Base-by-base conservation (phyloP, 1,140 invertebrate species). In the Penaeus vannamei region DNA sequence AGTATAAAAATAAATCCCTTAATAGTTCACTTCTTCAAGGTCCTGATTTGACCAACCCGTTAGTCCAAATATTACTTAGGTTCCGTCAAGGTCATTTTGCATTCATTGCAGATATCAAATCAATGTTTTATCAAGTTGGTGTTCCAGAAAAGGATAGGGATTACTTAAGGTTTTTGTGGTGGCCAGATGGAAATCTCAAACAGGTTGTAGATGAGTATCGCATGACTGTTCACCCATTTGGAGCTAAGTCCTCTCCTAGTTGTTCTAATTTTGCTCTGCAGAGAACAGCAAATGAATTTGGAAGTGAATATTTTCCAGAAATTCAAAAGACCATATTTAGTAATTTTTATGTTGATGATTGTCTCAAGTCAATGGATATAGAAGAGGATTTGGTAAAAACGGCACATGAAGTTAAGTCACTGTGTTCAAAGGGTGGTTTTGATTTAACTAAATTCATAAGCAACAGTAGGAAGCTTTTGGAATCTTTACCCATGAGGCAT, bases 91-190 rank as follows among this genome's bases (percentile, higher is more conserved):
- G 86, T 59, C 17, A 3, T 0, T 29, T 88, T 64, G 86, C 86
- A 3, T 20, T 87, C 2, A 60, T 87, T 29, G 80, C 26, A 17
- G 86, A 87, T 77, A 86, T 87, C 26, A 72, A 87, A 29, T 23
- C 77, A 23, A 87, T 87, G 86, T 87, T 82, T 87, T 87, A 87
- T 36, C 86, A 87, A 46, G 86, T 88, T 10, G 5, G 60, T 29
- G 85, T 87, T 22, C 86, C 86, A 10, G 14, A 29, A 20, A 36
- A 88, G 22, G 80, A 84, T 42, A 2, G 46, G 29, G 61, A 69
- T 42, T 62, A 46, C 14, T 87, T 84, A 14, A 2, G 84, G 14
- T 62, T 85, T 64, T 46, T 85, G 4, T 85, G 84, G 84, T 85
- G 84, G 60, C 84, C 60, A 62, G 46, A 36, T 87, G 66, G 80